Evolutionary conservation across 1,140 invertebrate genomes (phyloP).

Genomic region (Drosophila pandora): DNA sequence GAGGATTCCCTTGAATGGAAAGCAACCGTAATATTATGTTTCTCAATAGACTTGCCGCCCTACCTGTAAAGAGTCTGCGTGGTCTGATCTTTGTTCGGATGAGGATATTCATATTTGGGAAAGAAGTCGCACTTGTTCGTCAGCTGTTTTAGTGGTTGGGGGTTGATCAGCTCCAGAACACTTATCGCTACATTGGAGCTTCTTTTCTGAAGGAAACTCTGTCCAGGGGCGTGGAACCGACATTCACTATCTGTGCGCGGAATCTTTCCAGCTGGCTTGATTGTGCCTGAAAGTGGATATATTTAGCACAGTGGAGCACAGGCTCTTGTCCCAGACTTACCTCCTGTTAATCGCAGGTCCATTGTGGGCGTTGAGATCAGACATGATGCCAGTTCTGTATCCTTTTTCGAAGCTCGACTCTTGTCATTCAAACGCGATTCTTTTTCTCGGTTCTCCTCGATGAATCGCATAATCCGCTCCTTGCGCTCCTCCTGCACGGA

Average conservation of each 20-base stretch:
- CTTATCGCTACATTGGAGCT: conserved; percentile 20
- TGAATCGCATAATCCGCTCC: conserved; percentile 24
- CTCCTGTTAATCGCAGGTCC: conserved; percentile 8
- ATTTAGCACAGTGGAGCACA: neutral
- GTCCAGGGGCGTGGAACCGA: conserved; percentile 45
- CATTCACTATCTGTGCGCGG: conserved; percentile 68
- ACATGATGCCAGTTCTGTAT: conserved; percentile 3
- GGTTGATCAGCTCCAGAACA: conserved; percentile 46
- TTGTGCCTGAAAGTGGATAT: conserved; percentile 34
- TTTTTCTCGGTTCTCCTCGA: conserved; percentile 38
- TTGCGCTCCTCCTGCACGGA: neutral
- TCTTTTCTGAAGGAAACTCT: conserved; percentile 38
- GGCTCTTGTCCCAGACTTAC: neutral
- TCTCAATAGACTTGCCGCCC: too few relatives aligned
- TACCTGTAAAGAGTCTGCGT: conserved; percentile 77
- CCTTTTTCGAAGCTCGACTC: neutral
- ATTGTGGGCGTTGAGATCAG: neutral
- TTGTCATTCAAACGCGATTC: conserved; percentile 40
- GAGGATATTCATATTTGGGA: conserved; percentile 37
- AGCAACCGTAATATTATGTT: neutral
- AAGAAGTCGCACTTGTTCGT: conserved; percentile 62
- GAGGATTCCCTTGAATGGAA: conserved; percentile 86
- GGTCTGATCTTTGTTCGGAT: conserved; percentile 50
- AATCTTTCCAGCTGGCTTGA: conserved; percentile 45
- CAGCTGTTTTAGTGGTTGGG: conserved; percentile 33